Conservation (phyloP, 2,797 vertebrate species). For the Sarcophilus harrisii region DNA sequence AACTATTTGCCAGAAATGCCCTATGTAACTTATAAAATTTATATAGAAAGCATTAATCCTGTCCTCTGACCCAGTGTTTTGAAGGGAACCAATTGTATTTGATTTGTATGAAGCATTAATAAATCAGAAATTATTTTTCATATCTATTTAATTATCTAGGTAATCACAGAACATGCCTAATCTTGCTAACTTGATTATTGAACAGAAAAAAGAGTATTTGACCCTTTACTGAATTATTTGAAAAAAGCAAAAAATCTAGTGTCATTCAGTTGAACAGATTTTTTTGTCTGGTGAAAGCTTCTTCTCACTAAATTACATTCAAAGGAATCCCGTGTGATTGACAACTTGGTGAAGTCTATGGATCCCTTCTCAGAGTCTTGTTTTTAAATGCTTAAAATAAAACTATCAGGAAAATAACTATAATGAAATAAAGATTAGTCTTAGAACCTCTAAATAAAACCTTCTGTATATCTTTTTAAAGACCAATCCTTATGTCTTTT, state of each 20-base stretch:
- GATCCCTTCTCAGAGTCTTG: too few relatives aligned
- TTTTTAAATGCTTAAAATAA: neutral
- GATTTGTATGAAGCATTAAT: neutral
- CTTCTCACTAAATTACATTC: neutral
- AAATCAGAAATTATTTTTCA: neutral
- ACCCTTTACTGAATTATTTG: neutral
- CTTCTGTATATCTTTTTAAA: neutral
- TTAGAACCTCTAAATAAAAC: neutral
- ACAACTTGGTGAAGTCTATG: neutral
- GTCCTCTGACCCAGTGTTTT: neutral
- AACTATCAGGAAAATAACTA: neutral
- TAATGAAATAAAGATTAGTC: neutral
- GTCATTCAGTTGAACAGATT: too few relatives aligned
- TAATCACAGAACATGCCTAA: neutral
- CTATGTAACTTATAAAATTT: neutral
- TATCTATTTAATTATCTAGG: neutral
- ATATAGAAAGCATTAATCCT: neutral
- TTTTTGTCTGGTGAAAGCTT: too few relatives aligned
- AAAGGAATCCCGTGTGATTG: neutral
- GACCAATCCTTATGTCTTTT: rapidly evolving
- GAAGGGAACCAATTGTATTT: neutral
- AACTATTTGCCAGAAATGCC: neutral
- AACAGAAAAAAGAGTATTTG: neutral
- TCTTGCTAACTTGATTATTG: neutral
- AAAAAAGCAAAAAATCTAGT: too few relatives aligned